Conservation (phyloP, 2,797 vertebrate species). For the Otus scops region DNA sequence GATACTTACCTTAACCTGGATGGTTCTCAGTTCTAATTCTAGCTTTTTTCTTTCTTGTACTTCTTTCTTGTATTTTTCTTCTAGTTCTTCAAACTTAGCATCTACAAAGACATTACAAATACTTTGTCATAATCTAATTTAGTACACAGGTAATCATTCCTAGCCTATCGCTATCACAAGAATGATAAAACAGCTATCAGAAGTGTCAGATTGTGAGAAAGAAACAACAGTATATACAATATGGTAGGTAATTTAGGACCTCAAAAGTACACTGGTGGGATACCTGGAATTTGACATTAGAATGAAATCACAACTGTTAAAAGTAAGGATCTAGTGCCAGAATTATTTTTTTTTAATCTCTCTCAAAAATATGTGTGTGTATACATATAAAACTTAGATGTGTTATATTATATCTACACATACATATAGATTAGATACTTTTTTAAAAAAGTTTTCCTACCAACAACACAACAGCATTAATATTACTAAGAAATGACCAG, state of each 20-base stretch:
- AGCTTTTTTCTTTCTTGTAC: constrained; percentile 87
- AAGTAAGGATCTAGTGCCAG: neutral
- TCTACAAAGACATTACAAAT: constrained; percentile 69
- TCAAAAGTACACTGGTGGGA: neutral
- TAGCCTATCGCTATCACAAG: neutral
- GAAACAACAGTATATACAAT: neutral
- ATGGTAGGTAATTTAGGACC: neutral
- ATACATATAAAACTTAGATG: neutral
- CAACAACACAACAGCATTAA: neutral
- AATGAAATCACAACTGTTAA: neutral
- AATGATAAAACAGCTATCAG: neutral
- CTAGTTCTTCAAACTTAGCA: constrained; percentile 82
- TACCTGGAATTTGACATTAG: neutral
- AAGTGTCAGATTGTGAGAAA: neutral
- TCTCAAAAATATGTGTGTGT: too few species aligned
- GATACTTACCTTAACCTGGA: constrained; percentile 83
- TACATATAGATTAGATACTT: neutral
- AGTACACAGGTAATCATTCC: neutral
- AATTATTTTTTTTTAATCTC: neutral
- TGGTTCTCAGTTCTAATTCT: constrained; percentile 83
- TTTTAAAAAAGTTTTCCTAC: neutral
- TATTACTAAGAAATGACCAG: neutral
- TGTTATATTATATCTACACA: neutral
- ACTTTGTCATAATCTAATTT: neutral
- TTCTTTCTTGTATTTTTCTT: constrained; percentile 88